Base-by-base conservation (phyloP, 2,888 invertebrate genomes). In the Oxytorus armatus region DNA sequence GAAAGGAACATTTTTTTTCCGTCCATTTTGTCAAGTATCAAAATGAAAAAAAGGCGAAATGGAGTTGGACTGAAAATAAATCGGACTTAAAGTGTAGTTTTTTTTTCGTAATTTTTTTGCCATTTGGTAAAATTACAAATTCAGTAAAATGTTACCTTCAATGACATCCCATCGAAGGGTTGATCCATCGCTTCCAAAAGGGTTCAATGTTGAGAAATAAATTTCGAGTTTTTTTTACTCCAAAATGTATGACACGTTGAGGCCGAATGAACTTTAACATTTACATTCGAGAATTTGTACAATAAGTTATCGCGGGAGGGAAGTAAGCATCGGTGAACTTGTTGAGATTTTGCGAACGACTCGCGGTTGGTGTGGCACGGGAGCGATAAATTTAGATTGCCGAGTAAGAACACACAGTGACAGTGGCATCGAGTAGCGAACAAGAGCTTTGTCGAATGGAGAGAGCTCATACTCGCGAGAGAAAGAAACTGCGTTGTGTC, bases 371-470 rank as follows among this genome's bases (percentile, higher is more conserved):
- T 47, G 73, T 73, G 51, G 44, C 68, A 25, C 53, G 51, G 23
- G 59, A 78, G 59, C 73, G 78, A 78, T 78, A 78, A 78, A 78
- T 78, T 73, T 78, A 73, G 78, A 78, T 78, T 63, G 73, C 68
- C 78, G 78, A 78, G 61, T 66, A 57, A 55, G 44, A 21, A 39
- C 61, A 68, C 66, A 69, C 33, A 33, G 49, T 33, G 33, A 14
- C 23, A 25, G 44, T 29, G 44, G 39, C 53, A 47, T 33, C 33
- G 63, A 73, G 70, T 73, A 68, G 59, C 36, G 66, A 61, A 78
- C 44, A 68, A 65, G 55, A 55, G 33, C 21, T 55, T n/a, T 47
- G 57, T 66, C n/a, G 36, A 74, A 53, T 16, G 39, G 29, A 18
- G 29, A 57, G 44, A 11, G 21, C 55, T 51, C 44, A 44, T n/a